phyloP scores from a whole-genome alignment of 2,113 vertebrate genomes.

The human region GRCh38 chr18:1766501-1767000 shows the following conservation, averaged over 20 bases:
- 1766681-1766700: neutral
- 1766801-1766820: conserved; percentile 5
- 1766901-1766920: conserved; percentile 56
- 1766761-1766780: neutral
- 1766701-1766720: neutral
- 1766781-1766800: neutral
- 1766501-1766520: neutral
- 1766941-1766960: conserved; percentile 65
- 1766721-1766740: neutral
- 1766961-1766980: conserved; percentile 46
- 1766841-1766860: conserved; percentile 61
- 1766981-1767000: neutral
- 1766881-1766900: conserved; percentile 70
- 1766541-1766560: neutral
- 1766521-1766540: neutral
- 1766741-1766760: neutral
- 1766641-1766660: neutral
- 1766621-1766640: neutral
- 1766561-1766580: neutral
- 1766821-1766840: conserved; percentile 48
- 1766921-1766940: conserved; percentile 69
- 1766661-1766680: neutral
- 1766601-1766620: neutral
- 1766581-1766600: neutral
- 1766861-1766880: conserved; percentile 24